Base-by-base conservation (phyloP, 2,113 vertebrate species). In the Chunga burmeisteri region DNA sequence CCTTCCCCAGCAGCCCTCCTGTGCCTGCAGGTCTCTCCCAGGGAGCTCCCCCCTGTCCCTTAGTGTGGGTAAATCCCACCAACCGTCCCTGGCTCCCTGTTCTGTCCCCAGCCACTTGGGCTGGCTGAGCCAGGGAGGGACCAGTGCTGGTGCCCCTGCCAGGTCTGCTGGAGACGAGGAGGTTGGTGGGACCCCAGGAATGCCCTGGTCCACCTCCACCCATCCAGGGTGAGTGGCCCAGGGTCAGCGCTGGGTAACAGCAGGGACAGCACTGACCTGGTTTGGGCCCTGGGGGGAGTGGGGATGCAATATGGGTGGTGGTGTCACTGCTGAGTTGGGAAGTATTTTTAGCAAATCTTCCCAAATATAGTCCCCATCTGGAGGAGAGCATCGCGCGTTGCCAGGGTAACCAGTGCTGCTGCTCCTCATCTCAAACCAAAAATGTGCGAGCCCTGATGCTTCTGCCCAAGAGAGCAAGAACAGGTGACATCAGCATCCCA, bases 301-400 rank as follows among this genome's bases (percentile, higher is more conserved):
- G 49, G 70, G 61, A 38, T 50, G 81, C 6, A 52, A 36, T 81
- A 55, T 0, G 3, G 22, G 40, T 50, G 63, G 29, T 25, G 6
- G 1, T 89, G 66, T 50, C 91, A 55, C 50, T 21, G 66, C 74
- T 58, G 62, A 67, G 38, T 7, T 13, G 4, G 27, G 83, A 52
- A 53, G 22, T 93, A 87, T 94, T 88, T 97, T 84, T 92, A 94
- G 83, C 42, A 77, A 62, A 75, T 68, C 58, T 73, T 67, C 42
- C 68, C 90, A 89, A 74, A 93, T 59, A 36, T 47, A 59, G 36
- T 94, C 77, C 62, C 50, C 3, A 6, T 42, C 77, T 86, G 59
- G 77, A 84, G 83, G 65, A 92, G 61, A 86, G 44, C 75, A 88
- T 92, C 88, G 58, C 5, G 0, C 0, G 8, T 93, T 95, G 77